Evolutionary conservation across 2,113 vertebrate genomes (phyloP).

Genomic region (Pithys albifrons): DNA sequence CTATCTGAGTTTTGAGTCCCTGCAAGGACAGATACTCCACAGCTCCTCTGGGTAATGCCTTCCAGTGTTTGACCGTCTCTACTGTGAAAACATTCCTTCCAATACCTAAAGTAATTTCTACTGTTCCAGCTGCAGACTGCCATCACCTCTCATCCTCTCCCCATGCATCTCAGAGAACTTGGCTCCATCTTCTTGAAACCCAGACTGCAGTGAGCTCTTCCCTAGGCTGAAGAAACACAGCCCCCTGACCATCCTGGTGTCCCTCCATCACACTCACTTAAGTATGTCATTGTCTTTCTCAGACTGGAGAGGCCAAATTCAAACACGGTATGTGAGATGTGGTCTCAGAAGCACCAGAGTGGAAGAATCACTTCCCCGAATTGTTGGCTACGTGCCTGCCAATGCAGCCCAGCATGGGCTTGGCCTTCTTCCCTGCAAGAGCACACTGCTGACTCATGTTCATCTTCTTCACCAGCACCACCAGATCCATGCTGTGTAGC

Average conservation of each 20-base stretch:
- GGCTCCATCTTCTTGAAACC: background rate
- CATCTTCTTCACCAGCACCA: background rate
- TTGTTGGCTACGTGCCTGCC: background rate
- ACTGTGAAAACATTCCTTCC: background rate
- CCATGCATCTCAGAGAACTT: background rate
- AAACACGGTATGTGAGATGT: background rate
- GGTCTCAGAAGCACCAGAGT: background rate
- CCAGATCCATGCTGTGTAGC: background rate
- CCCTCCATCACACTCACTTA: background rate
- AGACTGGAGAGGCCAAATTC: background rate
- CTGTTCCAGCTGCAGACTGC: background rate
- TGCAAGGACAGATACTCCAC: background rate
- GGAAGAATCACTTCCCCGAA: background rate
- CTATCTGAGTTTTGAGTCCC: background rate
- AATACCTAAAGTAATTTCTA: background rate
- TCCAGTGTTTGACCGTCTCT: rapidly evolving
- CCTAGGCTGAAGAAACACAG: background rate
- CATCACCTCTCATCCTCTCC: background rate
- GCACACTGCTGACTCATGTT: constrained; percentile 8
- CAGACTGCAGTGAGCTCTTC: background rate
- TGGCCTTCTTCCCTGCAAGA: constrained; percentile 35
- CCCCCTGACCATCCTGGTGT: background rate
- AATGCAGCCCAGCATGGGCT: background rate
- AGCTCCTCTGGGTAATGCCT: background rate
- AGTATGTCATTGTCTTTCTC: background rate